Base-by-base conservation (phyloP, 2,888 invertebrate species). In the Scaptodrosophila latifasciaeformis region DNA sequence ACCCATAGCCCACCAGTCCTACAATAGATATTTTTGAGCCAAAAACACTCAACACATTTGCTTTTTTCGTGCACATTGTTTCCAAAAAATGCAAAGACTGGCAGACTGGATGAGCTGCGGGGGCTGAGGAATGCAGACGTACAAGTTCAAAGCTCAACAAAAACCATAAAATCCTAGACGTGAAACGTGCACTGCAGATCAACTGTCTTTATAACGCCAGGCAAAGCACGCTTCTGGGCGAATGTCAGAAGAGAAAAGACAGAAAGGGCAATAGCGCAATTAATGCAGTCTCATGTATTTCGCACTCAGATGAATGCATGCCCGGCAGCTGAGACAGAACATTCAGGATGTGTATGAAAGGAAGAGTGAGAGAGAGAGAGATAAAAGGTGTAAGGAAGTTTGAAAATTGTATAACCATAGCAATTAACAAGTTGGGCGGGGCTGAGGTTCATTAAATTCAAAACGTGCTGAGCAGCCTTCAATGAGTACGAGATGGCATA, bases 281-380 rank as follows among this genome's bases (percentile, higher is more conserved):
- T 70, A 67, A 69, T 70, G 71, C 71, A 65, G 48, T 60, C 52
- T 37, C 67, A 69, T 62, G 67, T 21, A 34, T 17, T 59, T 54
- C 54, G 39, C 27, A 31, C 3, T 31, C 12, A 31, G 12, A 31
- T n/a, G 6, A 31, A 31, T 10, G 29, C 27, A 30, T 39, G 27
- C 29, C 19, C 12, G 17, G 19, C 13, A 10, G 12, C 3, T 29
- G n/a, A n/a, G n/a, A n/a, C n/a, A n/a, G n/a, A n/a, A n/a, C n/a
- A n/a, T n/a, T n/a, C n/a, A n/a, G n/a, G n/a, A n/a, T n/a, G n/a
- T n/a, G 12, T n/a, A 35, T n/a, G 43, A 24, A 48, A 45, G 27
- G 12, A 9, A 27, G 27, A 27, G 17, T 24, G 27, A 43, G n/a
- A 19, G 21, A 12, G 31, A 12, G 10, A 34, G 24, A 19, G 15